These are phyloP conservation scores for Brachyistius frenatus DNA, from an alignment of 2,113 vertebrate genomes.

Conservation along the genomic window DNA sequence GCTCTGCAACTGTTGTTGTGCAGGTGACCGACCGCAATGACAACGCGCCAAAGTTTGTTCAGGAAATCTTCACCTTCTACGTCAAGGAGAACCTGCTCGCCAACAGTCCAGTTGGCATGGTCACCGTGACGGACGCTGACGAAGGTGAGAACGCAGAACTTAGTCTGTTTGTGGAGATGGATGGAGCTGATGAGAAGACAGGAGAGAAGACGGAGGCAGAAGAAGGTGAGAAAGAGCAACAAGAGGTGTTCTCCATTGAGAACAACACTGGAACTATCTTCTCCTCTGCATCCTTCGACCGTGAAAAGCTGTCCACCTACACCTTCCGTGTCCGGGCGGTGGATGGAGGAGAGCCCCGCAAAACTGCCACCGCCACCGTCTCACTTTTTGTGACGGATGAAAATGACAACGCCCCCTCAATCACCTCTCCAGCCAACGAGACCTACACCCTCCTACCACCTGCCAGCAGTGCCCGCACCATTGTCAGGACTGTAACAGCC, in stretches of 20 bases:
- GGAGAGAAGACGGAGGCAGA: slow-evolving; percentile 79
- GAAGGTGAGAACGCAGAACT: slow-evolving; percentile 94
- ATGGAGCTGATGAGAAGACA: slow-evolving; percentile 72
- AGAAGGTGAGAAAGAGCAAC: slow-evolving; percentile 63
- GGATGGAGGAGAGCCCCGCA: slow-evolving; percentile 92
- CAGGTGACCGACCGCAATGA: slow-evolving; percentile 95
- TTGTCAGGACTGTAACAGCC: slow-evolving; percentile 91
- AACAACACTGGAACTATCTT: slow-evolving; percentile 98
- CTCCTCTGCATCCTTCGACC: slow-evolving; percentile 91
- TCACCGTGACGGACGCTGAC: slow-evolving; percentile 96
- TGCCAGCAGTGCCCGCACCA: slow-evolving; percentile 90
- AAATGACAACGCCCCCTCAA: slow-evolving; percentile 93
- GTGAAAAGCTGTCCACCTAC: slow-evolving; percentile 92
- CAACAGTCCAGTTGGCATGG: slow-evolving; percentile 98
- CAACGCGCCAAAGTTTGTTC: slow-evolving; percentile 96
- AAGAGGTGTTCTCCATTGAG: slow-evolving; percentile 89
- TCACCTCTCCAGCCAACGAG: slow-evolving; percentile 91
- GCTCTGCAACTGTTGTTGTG: slow-evolving; percentile 91
- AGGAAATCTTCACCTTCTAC: slow-evolving; percentile 97
- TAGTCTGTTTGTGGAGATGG: slow-evolving; percentile 90
- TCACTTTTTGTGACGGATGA: slow-evolving; percentile 97
- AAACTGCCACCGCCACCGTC: slow-evolving; percentile 92
- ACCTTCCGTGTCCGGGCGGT: slow-evolving; percentile 94
- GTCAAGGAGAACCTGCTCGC: slow-evolving; percentile 97
- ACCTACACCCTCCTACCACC: slow-evolving; percentile 92